Conservation (phyloP, 2,888 invertebrate genomes). For the Synanthedon myopaeformis region DNA sequence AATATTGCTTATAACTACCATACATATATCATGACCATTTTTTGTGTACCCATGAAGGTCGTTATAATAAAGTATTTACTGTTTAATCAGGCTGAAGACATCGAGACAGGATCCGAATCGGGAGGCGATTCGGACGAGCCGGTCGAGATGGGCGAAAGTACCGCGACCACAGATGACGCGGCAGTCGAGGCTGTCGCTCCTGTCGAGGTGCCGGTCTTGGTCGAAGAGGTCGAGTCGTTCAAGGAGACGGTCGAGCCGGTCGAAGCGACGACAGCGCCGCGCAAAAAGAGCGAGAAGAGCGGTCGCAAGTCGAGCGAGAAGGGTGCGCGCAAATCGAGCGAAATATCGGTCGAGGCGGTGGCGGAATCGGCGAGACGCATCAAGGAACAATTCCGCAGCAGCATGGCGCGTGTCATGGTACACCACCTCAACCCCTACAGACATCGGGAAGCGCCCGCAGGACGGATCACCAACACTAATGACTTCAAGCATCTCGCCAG, state of each 20-base stretch:
- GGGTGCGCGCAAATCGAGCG: slow-evolving; percentile 20
- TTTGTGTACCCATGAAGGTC: no score
- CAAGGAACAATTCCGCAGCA: slow-evolving; percentile 87
- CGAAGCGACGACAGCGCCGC: slow-evolving; percentile 1
- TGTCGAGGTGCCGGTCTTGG: neutral
- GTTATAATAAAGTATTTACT: no score
- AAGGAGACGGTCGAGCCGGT: slow-evolving; percentile 3
- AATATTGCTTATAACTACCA: no score
- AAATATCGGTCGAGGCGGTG: slow-evolving; percentile 21
- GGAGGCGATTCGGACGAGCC: slow-evolving; percentile 15
- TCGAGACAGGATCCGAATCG: slow-evolving; percentile 44
- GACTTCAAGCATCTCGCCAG: slow-evolving; percentile 95
- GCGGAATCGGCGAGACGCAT: slow-evolving; percentile 75
- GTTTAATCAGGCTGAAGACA: neutral
- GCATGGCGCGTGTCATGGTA: slow-evolving; percentile 85
- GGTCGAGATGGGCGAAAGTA: slow-evolving; percentile 3
- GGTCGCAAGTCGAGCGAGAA: slow-evolving; percentile 7
- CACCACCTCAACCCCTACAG: slow-evolving; percentile 89
- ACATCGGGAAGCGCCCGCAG: slow-evolving; percentile 85
- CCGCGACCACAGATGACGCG: slow-evolving; percentile 8
- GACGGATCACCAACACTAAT: slow-evolving; percentile 87
- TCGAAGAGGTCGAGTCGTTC: neutral
- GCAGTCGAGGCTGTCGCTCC: slow-evolving; percentile 1
- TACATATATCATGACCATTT: no score
- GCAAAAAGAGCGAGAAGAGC: no score